Evolutionary conservation across 2,113 vertebrate genomes (phyloP).

Genomic region (Chaetura pelagica): DNA sequence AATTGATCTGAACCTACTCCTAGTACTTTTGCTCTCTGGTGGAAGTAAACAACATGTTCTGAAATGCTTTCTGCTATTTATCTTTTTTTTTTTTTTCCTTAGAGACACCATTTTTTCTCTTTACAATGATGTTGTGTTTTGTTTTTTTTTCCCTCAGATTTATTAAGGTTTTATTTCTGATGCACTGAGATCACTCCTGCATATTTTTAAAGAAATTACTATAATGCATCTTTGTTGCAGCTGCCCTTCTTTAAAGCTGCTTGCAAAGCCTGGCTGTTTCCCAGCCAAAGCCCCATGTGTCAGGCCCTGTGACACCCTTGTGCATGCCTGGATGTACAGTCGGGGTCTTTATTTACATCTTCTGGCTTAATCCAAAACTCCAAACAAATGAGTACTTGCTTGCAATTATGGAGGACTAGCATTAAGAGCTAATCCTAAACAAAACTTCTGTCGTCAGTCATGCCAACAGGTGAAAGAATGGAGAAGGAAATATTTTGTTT

Average conservation of each 20-base stretch:
- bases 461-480: background rate
- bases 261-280: background rate
- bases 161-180: background rate
- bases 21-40: background rate
- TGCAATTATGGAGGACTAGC: background rate
- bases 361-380: background rate
- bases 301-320: background rate
- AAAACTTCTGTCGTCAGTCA: background rate
- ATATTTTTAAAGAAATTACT: background rate
- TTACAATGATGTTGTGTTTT: background rate
- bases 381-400: background rate
- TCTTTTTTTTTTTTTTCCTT: rapidly evolving
- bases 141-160: background rate
- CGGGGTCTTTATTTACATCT: background rate
- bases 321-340: background rate
- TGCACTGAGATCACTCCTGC: background rate
- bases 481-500: background rate
- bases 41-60: background rate
- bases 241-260: background rate
- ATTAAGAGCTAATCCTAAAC: background rate
- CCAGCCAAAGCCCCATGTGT: background rate
- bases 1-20: background rate
- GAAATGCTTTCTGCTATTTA: background rate
- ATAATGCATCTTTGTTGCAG: background rate
- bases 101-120: background rate